These are phyloP conservation scores for Polyodon spathula DNA, from an alignment of 2,113 vertebrate genomes.

Conservation along the genomic window DNA sequence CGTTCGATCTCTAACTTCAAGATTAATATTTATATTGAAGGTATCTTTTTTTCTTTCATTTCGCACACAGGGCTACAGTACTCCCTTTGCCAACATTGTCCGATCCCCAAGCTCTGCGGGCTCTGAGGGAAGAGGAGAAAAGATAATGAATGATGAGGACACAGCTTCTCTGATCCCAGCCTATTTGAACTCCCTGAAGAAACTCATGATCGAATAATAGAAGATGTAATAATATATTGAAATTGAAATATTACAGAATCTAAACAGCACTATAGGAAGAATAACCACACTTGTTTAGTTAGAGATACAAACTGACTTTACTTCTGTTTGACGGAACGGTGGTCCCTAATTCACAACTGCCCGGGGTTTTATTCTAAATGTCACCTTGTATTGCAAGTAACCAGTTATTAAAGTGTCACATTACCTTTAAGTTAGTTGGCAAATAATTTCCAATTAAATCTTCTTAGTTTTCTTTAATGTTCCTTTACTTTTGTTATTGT, in stretches of 20 bases:
- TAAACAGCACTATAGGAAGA: too few species aligned
- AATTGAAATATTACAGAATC: not conserved
- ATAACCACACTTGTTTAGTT: too few species aligned
- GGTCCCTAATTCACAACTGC: too few species aligned
- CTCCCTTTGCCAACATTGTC: conserved; percentile 46
- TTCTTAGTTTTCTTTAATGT: too few species aligned
- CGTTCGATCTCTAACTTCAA: not conserved
- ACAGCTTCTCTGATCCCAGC: conserved; percentile 62
- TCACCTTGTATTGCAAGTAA: too few species aligned
- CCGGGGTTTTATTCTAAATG: too few species aligned
- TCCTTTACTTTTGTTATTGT: too few species aligned
- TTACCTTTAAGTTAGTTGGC: too few species aligned
- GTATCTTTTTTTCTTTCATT: not conserved
- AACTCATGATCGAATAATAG: conserved; percentile 63
- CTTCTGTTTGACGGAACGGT: too few species aligned
- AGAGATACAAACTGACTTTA: too few species aligned
- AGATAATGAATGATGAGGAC: conserved; percentile 53
- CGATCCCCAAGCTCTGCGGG: conserved; percentile 58
- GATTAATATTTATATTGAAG: not conserved
- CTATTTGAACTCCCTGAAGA: conserved; percentile 65
- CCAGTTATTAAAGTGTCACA: too few species aligned
- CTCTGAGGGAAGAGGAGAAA: conserved; percentile 60
- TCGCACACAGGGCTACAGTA: conserved; percentile 56
- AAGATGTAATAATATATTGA: not conserved
- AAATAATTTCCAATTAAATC: too few species aligned